phyloP scores from a whole-genome alignment of 2,113 vertebrate genomes.

The Thermophis baileyi region DNA sequence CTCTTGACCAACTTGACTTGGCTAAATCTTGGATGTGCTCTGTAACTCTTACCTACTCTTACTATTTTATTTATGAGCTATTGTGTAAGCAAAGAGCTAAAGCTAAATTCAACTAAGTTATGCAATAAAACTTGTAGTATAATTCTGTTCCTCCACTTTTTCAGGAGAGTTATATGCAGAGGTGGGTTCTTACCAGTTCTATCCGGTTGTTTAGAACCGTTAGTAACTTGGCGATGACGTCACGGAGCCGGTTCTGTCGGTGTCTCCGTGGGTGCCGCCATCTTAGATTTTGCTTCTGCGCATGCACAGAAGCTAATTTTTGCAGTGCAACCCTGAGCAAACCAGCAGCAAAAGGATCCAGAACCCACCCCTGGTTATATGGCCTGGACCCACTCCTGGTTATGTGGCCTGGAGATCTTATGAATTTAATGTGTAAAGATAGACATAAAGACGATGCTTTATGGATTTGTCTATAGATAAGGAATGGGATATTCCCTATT shows the following conservation, averaged over 20 bases:
- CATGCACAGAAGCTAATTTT: no score
- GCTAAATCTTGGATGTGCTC: neutral
- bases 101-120: neutral
- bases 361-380: no score
- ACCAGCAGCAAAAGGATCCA: no score
- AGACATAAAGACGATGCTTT: neutral
- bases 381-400: no score
- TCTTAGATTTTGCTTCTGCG: no score
- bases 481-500: neutral
- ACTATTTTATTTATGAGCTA: neutral
- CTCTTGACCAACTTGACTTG: neutral
- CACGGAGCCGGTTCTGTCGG: no score
- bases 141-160: neutral
- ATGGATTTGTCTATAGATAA: neutral
- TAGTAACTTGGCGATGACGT: no score
- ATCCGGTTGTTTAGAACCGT: no score
- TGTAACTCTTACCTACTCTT: neutral
- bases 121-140: neutral
- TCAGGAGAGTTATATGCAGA: neutral
- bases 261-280: no score
- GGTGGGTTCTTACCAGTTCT: no score
- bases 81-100: neutral
- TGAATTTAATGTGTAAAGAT: neutral
- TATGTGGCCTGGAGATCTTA: neutral
- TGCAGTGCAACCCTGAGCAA: no score